Conservation (phyloP, 2,113 vertebrate genomes). For the Tricholaema leucomelas region DNA sequence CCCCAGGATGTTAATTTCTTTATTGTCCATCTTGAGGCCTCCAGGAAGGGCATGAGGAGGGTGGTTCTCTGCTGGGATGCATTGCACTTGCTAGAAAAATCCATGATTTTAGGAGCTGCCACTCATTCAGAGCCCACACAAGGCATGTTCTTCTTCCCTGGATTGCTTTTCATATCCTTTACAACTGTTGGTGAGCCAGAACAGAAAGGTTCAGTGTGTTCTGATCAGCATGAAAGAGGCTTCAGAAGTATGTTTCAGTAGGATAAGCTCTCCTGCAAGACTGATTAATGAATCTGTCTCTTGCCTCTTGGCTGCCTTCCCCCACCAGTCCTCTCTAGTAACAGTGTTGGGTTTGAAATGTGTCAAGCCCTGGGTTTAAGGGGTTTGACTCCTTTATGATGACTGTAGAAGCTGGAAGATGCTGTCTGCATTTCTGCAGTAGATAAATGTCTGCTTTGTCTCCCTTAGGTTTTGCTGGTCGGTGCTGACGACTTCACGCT, state of each 20-base stretch:
- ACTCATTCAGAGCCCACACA: background rate
- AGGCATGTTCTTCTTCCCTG: background rate
- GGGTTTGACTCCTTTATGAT: background rate
- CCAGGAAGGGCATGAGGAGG: background rate
- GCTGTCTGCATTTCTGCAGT: background rate
- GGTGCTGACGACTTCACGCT: conserved; percentile 86
- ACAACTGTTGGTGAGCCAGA: background rate
- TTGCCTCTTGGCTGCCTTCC: background rate
- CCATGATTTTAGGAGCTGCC: background rate
- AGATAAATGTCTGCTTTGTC: background rate
- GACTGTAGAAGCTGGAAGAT: background rate
- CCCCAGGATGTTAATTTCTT: too few relatives aligned
- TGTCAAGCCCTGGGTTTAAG: background rate
- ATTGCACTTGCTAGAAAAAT: background rate
- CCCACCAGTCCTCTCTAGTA: background rate
- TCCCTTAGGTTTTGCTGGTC: conserved; percentile 82
- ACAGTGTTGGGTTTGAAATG: background rate
- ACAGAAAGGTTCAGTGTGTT: conserved; percentile 14
- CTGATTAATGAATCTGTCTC: background rate
- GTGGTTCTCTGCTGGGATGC: background rate
- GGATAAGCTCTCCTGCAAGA: background rate
- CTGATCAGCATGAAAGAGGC: background rate
- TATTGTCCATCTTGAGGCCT: background rate
- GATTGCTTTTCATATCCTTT: background rate
- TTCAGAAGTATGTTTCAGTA: background rate